These are phyloP conservation scores for Aythya baeri DNA, from an alignment of 2,113 vertebrate genomes.

Conservation along the genomic window DNA sequence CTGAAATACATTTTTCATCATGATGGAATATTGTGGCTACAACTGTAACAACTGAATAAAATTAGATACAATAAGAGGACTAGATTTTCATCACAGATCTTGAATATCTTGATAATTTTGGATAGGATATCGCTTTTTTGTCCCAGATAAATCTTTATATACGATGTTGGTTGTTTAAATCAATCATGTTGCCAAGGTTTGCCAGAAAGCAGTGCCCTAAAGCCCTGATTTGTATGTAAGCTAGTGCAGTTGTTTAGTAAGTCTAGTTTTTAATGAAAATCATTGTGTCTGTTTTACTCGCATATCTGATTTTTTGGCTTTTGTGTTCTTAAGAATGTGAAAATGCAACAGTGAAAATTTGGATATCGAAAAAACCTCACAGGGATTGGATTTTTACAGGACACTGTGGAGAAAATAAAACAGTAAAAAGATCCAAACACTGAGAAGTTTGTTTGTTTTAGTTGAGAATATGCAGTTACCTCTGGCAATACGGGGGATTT, in stretches of 20 bases:
- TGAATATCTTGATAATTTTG: background rate
- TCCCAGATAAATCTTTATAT: background rate
- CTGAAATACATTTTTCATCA: background rate
- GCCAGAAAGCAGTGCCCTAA: background rate
- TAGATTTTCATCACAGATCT: background rate
- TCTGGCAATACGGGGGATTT: background rate
- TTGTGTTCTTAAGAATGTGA: background rate
- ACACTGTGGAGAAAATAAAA: background rate
- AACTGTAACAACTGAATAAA: background rate
- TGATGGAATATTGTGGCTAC: background rate
- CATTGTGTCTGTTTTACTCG: background rate
- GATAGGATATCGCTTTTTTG: background rate
- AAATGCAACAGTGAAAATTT: background rate
- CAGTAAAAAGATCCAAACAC: background rate
- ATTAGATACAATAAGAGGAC: background rate
- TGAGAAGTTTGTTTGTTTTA: background rate
- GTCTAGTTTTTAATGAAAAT: background rate
- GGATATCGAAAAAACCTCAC: background rate
- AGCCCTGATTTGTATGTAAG: background rate
- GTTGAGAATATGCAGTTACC: background rate
- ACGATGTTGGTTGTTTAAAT: background rate
- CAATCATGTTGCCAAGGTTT: background rate
- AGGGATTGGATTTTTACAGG: background rate
- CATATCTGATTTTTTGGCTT: background rate
- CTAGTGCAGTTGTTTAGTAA: background rate